Percentiles rank a stretch among this genome's conserved stretches.
phyloP scores from a whole-genome alignment of 2,113 vertebrate species.

The Pseudorhombus dupliciocellatus region DNA sequence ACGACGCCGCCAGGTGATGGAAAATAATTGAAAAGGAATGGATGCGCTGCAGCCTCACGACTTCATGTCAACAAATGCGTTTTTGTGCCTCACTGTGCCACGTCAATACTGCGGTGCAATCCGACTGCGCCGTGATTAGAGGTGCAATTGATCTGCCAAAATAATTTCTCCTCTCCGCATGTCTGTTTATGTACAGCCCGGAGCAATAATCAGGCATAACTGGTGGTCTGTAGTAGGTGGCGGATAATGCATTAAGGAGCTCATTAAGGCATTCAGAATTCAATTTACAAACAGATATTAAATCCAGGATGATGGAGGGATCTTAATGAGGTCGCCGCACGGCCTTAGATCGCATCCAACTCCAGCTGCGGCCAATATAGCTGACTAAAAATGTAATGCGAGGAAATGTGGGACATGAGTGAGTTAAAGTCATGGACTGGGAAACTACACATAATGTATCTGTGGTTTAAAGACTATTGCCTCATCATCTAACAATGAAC shows the following conservation, averaged over 20 bases:
- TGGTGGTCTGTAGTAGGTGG: constrained; percentile 40
- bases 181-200: constrained; percentile 47
- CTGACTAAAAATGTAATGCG: constrained; percentile 32
- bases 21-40: neutral
- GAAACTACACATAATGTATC: too few relatives aligned
- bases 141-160: constrained; percentile 35
- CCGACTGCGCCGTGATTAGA: constrained; percentile 1
- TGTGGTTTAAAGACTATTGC: neutral
- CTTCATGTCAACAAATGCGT: neutral
- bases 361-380: constrained; percentile 24
- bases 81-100: neutral
- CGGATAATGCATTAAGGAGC: constrained; percentile 45
- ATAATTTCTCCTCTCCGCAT: constrained; percentile 35
- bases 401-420: constrained; percentile 37
- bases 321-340: constrained; percentile 50
- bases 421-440: constrained; percentile 14
- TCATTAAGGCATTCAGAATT: constrained; percentile 51
- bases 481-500: too few relatives aligned
- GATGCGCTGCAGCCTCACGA: neutral
- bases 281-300: constrained; percentile 42
- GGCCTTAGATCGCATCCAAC: constrained; percentile 12
- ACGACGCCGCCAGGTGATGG: constrained; percentile 32
- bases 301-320: constrained; percentile 25
- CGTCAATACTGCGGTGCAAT: neutral
- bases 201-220: constrained; percentile 31